Evolutionary conservation across 2,888 invertebrate genomes (phyloP), one percentile per base, ranked within the genome.

Genomic region (Dolichopus griseipennis): DNA sequence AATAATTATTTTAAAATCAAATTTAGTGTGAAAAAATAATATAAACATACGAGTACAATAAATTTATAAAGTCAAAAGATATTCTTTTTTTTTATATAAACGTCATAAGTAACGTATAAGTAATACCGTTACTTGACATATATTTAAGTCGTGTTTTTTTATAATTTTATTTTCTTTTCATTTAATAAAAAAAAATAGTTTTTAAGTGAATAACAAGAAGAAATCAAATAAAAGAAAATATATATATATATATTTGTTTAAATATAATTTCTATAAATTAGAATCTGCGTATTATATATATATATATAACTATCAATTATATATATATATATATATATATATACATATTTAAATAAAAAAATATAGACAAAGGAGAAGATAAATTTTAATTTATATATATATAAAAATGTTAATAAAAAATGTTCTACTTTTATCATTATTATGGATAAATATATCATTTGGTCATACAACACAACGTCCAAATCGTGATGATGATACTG

Each of bases 401-500:
- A 21, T 62, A 22, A 64, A 64, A 64, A 66, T 66, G 65, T 66
- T 20, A 43, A 33, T 69, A 22, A 69, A 64, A 62, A 62, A 62
- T 41, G 61, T 76, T n/a, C 71, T 77, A 21, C 62, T 79, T 70
- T 72, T 77, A 69, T 74, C 76, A 68, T 72, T 78, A 68, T 69
- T 80, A 43, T 78, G 77, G 70, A 71, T 75, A 9, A 78, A 76
- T 68, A 75, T 78, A 69, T 76, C 74, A 69, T 73, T 75, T 66
- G 78, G 76, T 10, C 73, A 75, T 70, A 75, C 76, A 9, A 75
- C 76, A 5, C 77, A 78, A 69, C 73, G 76, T n/a, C 75, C 77
- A 10, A 61, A 74, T 79, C 61, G 80, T 76, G 74, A 83, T 75
- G 76, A 75, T 74, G 80, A 75, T 73, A 83, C 80, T 27, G 81